Base-by-base conservation (phyloP, 2,888 invertebrate species). In the Agrotis clavis region DNA sequence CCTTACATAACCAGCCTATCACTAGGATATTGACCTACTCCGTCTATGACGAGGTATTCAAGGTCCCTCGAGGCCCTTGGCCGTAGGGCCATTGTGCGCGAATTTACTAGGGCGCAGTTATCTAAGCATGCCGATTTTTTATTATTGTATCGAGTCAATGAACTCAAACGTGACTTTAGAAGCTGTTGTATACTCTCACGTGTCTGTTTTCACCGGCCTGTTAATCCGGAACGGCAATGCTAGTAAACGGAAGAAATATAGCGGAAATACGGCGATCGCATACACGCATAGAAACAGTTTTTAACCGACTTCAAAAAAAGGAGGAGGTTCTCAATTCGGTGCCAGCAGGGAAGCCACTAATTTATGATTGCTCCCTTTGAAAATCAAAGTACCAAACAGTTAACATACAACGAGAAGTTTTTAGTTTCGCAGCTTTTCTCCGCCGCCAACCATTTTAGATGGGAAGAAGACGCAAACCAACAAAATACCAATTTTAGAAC, bases 21-120 rank as follows among this genome's bases (percentile, higher is more conserved):
- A 54, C 82, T 53, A 66, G 70, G 66, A 68, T 71, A 30, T 71
- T 82, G 80, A 79, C 83, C 80, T 63, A 82, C 63, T 73, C 50
- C 71, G 53, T 48, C 62, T 66, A 48, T 66, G 63, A 48, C 18
- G 59, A 41, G 45, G 18, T 9, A 30, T 19, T 64, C 71, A 81
- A 81, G 81, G 66, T 48, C 48, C 54, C 30, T 11, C 13, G 19
- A 25, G 53, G 67, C 60, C 64, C 81, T 77, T 68, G 50, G 51
- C 45, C 57, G 41, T 41, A 41, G 41, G 41, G 41, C 57, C 54
- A 11, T 18, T 57, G 56, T 47, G n/a, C n/a, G 48, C 13, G 53
- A 77, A 60, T 60, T 41, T 69, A 35, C 59, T 19, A n/a, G n/a
- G 18, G 45, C 53, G 18, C 14, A 19, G 25, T 14, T 25, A 48